Conservation (phyloP, 1,140 invertebrate genomes). For the Zophobas atratus region DNA sequence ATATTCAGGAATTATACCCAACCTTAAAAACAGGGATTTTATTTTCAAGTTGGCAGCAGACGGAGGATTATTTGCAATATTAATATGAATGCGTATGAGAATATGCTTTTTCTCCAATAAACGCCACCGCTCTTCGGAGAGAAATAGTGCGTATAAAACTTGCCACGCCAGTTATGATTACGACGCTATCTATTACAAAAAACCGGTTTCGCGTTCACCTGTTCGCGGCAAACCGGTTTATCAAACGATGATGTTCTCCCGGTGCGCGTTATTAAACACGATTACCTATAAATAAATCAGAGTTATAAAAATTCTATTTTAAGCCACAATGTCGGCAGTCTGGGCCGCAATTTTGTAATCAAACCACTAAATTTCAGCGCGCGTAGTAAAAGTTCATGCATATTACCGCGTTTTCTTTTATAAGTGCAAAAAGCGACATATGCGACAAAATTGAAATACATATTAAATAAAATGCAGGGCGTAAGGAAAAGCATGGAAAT, state of each 20-base stretch:
- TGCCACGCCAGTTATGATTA: neutral
- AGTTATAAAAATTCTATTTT: neutral
- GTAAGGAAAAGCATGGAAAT: constrained; percentile 11
- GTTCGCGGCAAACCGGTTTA: too few relatives aligned
- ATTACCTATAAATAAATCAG: too few relatives aligned
- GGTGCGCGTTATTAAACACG: too few relatives aligned
- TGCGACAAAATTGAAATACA: constrained; percentile 25
- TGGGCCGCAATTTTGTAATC: neutral
- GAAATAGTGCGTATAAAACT: neutral
- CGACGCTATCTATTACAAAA: too few relatives aligned
- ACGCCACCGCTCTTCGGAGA: neutral
- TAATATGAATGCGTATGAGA: constrained; percentile 22
- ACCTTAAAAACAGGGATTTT: constrained; percentile 39
- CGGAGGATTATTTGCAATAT: constrained; percentile 25
- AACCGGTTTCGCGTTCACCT: too few relatives aligned
- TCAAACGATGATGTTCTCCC: too few relatives aligned
- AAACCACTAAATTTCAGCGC: constrained; percentile 1
- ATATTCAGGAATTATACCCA: constrained; percentile 30
- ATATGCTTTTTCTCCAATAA: neutral
- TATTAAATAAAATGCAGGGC: constrained; percentile 18
- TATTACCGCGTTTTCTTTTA: constrained; percentile 21
- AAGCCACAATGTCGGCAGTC: neutral
- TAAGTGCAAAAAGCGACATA: neutral
- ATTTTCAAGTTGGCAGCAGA: constrained; percentile 29
- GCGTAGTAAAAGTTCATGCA: constrained; percentile 14